Base-by-base conservation (phyloP, 2,888 invertebrate genomes). In the Petrophora chlorosata region DNA sequence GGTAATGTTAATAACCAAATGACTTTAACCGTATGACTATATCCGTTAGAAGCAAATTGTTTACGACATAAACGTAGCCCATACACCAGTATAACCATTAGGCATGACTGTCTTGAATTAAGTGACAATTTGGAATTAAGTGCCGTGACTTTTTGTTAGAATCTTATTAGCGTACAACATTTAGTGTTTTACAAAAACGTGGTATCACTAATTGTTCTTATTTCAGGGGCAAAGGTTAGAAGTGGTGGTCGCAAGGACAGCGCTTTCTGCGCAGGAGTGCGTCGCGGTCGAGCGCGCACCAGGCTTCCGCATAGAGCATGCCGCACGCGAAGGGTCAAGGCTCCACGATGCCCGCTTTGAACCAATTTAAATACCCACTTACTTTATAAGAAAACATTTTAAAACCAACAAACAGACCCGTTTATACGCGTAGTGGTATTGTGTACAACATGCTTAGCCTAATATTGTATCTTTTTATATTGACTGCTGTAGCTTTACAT, bases 231-330 rank as follows among this genome's bases (percentile, higher is more conserved):
- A 85, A 79, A 78, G 80, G 79, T 73, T 69, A 73, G 53, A 53
- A 63, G 70, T 70, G 72, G 70, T 72, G 61, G 64, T 66, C 65
- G 63, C 87, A 89, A 90, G 88, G 88, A 87, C 89, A 83, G 78
- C 82, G 75, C 82, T 87, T 86, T 88, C 87, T 86, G 85, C 85
- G 86, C 85, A 85, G 85, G 85, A 81, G 76, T 74, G 55, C 73
- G 83, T 79, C 76, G 63, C 81, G 83, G 76, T 79, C 73, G 83
- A 72, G 60, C 67, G 83, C 65, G 48, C 85, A 65, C 76, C 63
- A 73, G 70, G 73, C 89, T 90, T 90, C 89, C 89, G 88, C 82
- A 68, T 86, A 75, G 76, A 70, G 71, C 71, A 69, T 70, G 42
- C 51, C 61, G 63, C 67, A 65, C 71, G 65, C 70, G 48, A 69